Evolutionary conservation across 2,797 vertebrate species (phyloP), one percentile per base, ranked within the genome.

Genomic region (Hyperoplus immaculatus): DNA sequence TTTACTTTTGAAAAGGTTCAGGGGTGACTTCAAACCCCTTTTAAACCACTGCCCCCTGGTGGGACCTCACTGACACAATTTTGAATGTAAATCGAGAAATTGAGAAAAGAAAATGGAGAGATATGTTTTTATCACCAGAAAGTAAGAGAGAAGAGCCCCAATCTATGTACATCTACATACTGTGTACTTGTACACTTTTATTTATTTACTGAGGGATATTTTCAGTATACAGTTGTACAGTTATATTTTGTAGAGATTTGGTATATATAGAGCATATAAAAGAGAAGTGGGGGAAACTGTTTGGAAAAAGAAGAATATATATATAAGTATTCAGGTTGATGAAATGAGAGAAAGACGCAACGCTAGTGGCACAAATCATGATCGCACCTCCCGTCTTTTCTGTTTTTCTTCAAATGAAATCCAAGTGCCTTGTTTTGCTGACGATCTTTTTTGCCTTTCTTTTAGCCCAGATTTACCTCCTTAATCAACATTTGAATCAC

Each of bases 181-280:
- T 11, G 80, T 92, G 91, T 91, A 85, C 72, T 78, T 86, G 87
- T 87, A 87, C 72, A 85, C 87, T 86, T 93, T 93, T 92, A 93
- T 94, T 94, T 92, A 94, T 94, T 93, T 90, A 88, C 89, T 82
- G 82, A 90, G 85, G 87, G 87, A 92, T 95, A 94, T 95, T 95
- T 95, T 95, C 91, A 91, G 86, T 88, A 91, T 80, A 92, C 77
- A 94, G 88, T 77, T 94, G 88, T 95, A 94, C 85, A 93, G 86
- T 81, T 94, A 74, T 94, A 94, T 95, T 95, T 95, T 94, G 83
- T 95, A 94, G 91, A 93, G 75, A 91, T 91, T 92, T 94, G 81
- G 77, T 93, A 91, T 90, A 29, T 29, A 87, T 86, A 90, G 89
- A 89, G 70, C 69, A 69, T 90, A 87, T 92, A 87, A 66, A 82